These are phyloP conservation scores for Pardalotus punctatus DNA, from an alignment of 2,113 vertebrate genomes.

Conservation along the genomic window DNA sequence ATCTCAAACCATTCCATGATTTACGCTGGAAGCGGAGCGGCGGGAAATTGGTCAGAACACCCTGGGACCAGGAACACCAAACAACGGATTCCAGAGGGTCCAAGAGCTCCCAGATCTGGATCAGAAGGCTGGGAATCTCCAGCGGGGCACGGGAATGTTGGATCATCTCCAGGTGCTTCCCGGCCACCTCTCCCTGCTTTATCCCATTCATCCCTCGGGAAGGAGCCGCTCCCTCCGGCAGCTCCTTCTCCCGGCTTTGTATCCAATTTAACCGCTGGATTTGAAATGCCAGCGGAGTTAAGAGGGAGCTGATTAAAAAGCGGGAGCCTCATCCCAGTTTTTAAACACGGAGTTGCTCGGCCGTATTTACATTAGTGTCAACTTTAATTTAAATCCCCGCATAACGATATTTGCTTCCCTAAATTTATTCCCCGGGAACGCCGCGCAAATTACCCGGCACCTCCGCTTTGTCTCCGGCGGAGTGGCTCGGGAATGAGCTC, in stretches of 20 bases:
- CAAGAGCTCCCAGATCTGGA: too few relatives aligned
- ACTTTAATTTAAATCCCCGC: slow-evolving; percentile 81
- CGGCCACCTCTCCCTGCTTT: neutral
- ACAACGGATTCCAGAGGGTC: neutral
- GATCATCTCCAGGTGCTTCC: neutral
- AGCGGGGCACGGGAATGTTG: rapidly evolving
- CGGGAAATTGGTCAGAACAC: neutral
- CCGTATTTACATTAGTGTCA: slow-evolving; percentile 80
- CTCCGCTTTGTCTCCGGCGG: slow-evolving; percentile 75
- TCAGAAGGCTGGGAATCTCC: neutral
- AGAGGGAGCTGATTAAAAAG: slow-evolving; percentile 80
- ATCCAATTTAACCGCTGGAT: slow-evolving; percentile 76
- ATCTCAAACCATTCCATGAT: neutral
- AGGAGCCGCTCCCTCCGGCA: neutral
- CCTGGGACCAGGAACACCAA: too few relatives aligned
- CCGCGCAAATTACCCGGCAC: slow-evolving; percentile 73
- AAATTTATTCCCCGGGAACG: slow-evolving; percentile 73
- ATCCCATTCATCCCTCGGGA: neutral
- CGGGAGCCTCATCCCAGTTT: slow-evolving; percentile 74
- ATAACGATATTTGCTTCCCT: slow-evolving; percentile 80
- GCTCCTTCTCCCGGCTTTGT: slow-evolving; percentile 56
- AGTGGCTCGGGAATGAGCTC: slow-evolving; percentile 76
- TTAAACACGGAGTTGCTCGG: slow-evolving; percentile 71
- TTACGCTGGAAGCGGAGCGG: neutral
- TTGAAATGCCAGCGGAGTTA: slow-evolving; percentile 74